A percentile compares a stretch with the other conserved stretches of the same genome.
Evolutionary conservation across 2,797 vertebrate genomes (phyloP).

Genomic region (Ispidina lecontei): DNA sequence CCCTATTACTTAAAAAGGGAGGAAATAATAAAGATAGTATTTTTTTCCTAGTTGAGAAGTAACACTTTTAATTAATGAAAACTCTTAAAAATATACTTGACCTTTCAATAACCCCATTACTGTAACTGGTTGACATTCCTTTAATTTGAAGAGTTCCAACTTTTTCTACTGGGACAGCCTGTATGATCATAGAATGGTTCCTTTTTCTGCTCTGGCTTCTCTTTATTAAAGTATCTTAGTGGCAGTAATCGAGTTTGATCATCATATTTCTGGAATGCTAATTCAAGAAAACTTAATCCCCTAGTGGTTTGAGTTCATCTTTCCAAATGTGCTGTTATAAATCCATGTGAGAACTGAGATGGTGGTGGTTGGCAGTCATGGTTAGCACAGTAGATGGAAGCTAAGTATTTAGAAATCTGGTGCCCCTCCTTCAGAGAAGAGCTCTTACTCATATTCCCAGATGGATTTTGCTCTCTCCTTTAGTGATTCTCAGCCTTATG

Average conservation of each 20-base stretch:
- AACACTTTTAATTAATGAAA: neutral
- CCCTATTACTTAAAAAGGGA: neutral
- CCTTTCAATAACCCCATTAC: slow-evolving; percentile 38
- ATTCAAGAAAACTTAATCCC: slow-evolving; percentile 37
- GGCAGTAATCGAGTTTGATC: slow-evolving; percentile 13
- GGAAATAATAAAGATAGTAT: neutral
- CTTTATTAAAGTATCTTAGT: neutral
- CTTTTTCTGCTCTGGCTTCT: neutral
- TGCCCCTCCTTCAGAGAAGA: neutral
- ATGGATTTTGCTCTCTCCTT: neutral
- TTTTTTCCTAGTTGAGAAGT: slow-evolving; percentile 5
- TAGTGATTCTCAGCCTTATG: neutral
- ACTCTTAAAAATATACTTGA: slow-evolving; percentile 25
- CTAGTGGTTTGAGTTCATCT: neutral
- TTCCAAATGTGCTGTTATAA: neutral
- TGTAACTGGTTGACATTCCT: slow-evolving; percentile 8
- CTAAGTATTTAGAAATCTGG: neutral
- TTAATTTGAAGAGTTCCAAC: slow-evolving; percentile 30
- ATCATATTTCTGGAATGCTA: slow-evolving; percentile 30
- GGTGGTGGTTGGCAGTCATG: neutral
- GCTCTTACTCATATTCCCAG: neutral
- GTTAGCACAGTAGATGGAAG: neutral
- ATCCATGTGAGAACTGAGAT: neutral
- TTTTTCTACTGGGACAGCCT: neutral
- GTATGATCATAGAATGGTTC: neutral